phyloP scores from a whole-genome alignment of 2,113 vertebrate genomes.

The Electrona antarctica region DNA sequence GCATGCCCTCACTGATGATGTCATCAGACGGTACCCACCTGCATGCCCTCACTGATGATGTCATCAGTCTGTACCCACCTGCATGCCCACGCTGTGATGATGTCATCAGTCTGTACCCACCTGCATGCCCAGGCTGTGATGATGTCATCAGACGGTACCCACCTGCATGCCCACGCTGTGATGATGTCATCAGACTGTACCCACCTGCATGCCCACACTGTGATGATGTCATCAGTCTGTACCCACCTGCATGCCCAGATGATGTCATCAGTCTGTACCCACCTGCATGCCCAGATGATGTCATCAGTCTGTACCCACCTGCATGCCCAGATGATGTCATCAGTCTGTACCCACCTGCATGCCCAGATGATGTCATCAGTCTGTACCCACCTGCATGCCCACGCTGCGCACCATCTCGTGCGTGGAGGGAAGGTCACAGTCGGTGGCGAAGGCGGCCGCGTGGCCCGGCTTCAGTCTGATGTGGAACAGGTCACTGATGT shows the following conservation, averaged over 20 bases:
- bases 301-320: conserved; percentile 57
- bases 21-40: conserved; percentile 76
- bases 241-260: no score
- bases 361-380: conserved; percentile 17
- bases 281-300: no score
- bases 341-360: no score
- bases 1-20: no score
- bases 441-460: conserved; percentile 92
- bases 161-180: no score
- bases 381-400: conserved; percentile 89
- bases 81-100: conserved; percentile 88
- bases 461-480: conserved; percentile 86
- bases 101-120: no score
- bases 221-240: conserved; percentile 35
- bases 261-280: no score
- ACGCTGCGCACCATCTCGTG: conserved; percentile 90
- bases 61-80: conserved; percentile 77
- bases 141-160: no score
- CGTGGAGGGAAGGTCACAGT: conserved; percentile 89
- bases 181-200: conserved; percentile 4
- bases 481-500: conserved; percentile 88
- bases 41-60: conserved; percentile 89
- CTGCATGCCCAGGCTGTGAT: no score
- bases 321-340: conserved; percentile 83
- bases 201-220: conserved; percentile 94